These are phyloP conservation scores for Orientallactaga sibirica DNA, from an alignment of 2,797 vertebrate species.

Conservation along the genomic window DNA sequence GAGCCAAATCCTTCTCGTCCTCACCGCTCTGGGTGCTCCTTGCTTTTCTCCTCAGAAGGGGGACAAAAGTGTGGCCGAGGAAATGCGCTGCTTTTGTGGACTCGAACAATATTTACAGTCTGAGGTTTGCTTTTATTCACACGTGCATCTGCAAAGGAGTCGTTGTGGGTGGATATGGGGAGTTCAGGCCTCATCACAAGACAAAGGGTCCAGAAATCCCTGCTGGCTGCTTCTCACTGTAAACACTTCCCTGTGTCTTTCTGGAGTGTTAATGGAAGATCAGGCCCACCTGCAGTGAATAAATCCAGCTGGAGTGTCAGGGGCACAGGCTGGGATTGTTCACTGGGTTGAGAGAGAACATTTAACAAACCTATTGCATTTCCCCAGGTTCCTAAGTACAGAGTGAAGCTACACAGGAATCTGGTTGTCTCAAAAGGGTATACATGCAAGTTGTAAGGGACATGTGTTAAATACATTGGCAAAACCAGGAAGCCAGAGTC, in stretches of 20 bases:
- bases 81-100: not conserved
- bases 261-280: not conserved
- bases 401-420: not conserved
- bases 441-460: not conserved
- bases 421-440: not conserved
- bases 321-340: not conserved
- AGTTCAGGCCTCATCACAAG: not conserved
- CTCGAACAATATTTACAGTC: not conserved
- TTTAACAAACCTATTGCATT: not conserved
- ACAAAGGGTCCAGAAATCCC: not conserved
- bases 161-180: too few species aligned
- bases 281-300: not conserved
- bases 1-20: too few species aligned
- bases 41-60: not conserved
- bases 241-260: not conserved
- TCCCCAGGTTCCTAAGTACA: not conserved
- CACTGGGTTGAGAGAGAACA: not conserved
- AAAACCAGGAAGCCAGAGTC: not conserved
- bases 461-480: not conserved
- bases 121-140: not conserved
- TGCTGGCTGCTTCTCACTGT: not conserved
- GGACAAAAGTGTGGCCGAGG: not conserved
- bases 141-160: not conserved
- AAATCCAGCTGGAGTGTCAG: not conserved
- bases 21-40: not conserved